Percentiles rank a stretch among this genome's conserved stretches.
Evolutionary conservation across 2,888 invertebrate genomes (phyloP).

Genomic region (Acrocyrtus sp.): DNA sequence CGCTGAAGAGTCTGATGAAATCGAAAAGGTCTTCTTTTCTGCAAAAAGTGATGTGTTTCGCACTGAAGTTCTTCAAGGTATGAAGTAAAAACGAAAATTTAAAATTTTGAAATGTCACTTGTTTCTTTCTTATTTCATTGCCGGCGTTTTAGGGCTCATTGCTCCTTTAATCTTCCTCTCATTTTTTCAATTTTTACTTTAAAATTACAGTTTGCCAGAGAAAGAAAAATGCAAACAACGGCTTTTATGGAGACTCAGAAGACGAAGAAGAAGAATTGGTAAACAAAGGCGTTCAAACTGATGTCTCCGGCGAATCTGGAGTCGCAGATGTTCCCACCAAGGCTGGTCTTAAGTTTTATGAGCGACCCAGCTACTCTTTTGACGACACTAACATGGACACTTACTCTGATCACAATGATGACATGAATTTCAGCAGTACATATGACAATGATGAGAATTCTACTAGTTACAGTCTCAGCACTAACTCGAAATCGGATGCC

Average conservation of each 20-base stretch:
- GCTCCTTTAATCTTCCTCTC: too few relatives aligned
- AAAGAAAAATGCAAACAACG: conserved; percentile 38
- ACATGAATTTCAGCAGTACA: conserved; percentile 30
- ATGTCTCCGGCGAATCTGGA: conserved; percentile 35
- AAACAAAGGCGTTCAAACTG: conserved; percentile 39
- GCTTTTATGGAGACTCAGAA: conserved; percentile 27
- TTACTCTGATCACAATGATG: conserved; percentile 48
- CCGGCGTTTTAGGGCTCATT: too few relatives aligned
- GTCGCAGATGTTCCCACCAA: conserved; percentile 34
- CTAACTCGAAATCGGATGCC: conserved; percentile 7
- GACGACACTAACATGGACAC: conserved; percentile 44
- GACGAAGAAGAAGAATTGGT: conserved; percentile 46
- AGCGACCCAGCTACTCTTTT: conserved; percentile 17
- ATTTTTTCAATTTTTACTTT: too few relatives aligned
- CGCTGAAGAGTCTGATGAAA: conserved; percentile 43
- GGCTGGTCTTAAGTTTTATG: conserved; percentile 36
- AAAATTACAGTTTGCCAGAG: conserved; percentile 38
- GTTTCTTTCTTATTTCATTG: too few relatives aligned
- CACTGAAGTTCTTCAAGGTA: conserved; percentile 44
- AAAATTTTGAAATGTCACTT: too few relatives aligned
- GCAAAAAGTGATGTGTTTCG: conserved; percentile 33
- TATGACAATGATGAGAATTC: conserved; percentile 41
- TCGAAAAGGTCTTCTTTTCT: conserved; percentile 47
- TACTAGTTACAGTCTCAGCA: background rate
- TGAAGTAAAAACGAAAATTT: too few relatives aligned